Base-by-base conservation (phyloP, 37 sponge, comb jelly and placozoan genomes). In the Diacarnus erythraeanus region DNA sequence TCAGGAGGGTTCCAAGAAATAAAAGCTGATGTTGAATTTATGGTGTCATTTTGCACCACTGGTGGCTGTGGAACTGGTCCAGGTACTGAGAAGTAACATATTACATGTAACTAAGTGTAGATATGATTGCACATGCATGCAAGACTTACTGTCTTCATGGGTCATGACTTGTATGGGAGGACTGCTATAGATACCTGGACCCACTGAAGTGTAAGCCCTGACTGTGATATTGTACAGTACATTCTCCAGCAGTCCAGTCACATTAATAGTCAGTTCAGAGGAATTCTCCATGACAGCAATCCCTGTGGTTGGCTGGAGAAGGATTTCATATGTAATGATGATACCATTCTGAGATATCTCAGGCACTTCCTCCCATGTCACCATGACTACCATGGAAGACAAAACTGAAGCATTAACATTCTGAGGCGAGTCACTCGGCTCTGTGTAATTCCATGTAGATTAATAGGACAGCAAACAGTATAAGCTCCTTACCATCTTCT, bases 171-270 rank as follows among this genome's bases (percentile, higher is more conserved):
- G 31, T 3, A 41, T 31, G 1, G 38, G 27, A 10, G 70, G 63
- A 57, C 39, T 40, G 34, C 77, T 84, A 33, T 71, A 38, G 2
- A 71, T 71, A 2, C 85, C 85, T 27, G 61, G 36, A 21, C 85
- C 85, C 23, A 70, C 71, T 1, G 2, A 27, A 20, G 85, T 84
- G 51, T 31, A 56, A 31, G 78, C 85, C 56, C 71, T 70, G 2
- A 84, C 77, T 38, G 57, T 23, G 39, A 84, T 84, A 23, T 41
- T 68, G 70, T 84, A 84, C 27, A 17, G 66, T 2, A 44, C 33
- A 57, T 18, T 27, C 39, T 77, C 70, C 26, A 69, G 72, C 39
- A 84, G 44, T 18, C 30, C 31, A 18, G 4, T 59, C 69, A 82
- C 12, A 4, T 26, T 31, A 21, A 65, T 10, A 63, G 5, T 27